Evolutionary conservation across 2,797 vertebrate genomes (phyloP), one percentile per base, ranked within the genome.

Genomic region (Schizothorax lantsangensis): DNA sequence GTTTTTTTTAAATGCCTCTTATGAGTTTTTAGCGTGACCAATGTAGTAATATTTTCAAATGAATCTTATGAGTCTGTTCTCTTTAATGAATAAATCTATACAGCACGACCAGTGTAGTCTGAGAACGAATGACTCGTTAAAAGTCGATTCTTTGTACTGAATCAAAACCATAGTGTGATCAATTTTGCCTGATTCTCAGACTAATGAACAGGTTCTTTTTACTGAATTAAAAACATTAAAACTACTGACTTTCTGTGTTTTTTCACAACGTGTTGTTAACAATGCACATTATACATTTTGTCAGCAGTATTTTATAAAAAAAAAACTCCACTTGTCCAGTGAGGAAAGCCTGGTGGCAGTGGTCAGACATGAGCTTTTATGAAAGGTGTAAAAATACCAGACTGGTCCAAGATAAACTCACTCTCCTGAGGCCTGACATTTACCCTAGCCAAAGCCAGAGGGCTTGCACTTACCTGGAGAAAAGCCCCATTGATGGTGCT

Each of bases 351-450:
- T 84, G 36, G 17, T 87, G 62, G 64, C 85, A 81, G 78, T 79
- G 84, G 84, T 64, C 66, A 86, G 47, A 72, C 79, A 81, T 80
- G 75, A 66, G 83, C 89, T 94, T 93, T 93, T 94, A 93, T 88
- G 87, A 93, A 93, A 94, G 92, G 95, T 97, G 96, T 95, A 96
- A 97, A 97, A 97, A 97, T 96, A 96, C 91, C 90, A 92, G 45
- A 23, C 86, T 15, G 86, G 90, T 97, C 96, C 96, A 97, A 97
- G 94, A 95, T 95, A 95, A 97, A 96, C 96, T 94, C 89, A 91
- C 91, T 94, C 89, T 94, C 94, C 91, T 88, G 90, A 92, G 90
- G 91, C 92, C 92, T 96, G 95, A 96, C 96, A 96, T 96, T 95
- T 96, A 95, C 95, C 92, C 94, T 52, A 88, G 95, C 93, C 93